These are phyloP conservation scores for Cassiopea xamachana DNA, from an alignment of 30 jellyfish, hydroid and myxozoan genomes.

Conservation along the genomic window DNA sequence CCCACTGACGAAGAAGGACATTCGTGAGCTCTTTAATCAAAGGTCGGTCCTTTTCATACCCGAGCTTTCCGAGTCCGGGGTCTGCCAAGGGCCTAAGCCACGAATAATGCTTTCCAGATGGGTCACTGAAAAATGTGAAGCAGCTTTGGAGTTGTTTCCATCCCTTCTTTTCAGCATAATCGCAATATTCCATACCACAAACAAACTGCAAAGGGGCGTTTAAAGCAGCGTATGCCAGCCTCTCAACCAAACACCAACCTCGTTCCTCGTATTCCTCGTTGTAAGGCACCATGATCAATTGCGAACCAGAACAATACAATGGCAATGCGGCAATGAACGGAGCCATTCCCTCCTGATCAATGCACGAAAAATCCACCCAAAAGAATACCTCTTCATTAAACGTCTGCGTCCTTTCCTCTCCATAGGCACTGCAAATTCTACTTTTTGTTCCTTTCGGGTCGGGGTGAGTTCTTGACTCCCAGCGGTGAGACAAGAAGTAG, in stretches of 20 bases:
- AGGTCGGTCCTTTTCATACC: slow-evolving; percentile 54
- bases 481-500: slow-evolving; percentile 67
- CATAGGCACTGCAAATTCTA: slow-evolving; percentile 43
- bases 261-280: slow-evolving; percentile 71
- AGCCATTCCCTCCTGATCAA: slow-evolving; percentile 51
- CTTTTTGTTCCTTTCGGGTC: slow-evolving; percentile 56
- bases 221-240: slow-evolving; percentile 73
- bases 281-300: slow-evolving; percentile 65
- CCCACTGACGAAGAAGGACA: slow-evolving; percentile 72
- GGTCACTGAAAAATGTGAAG: slow-evolving; percentile 29
- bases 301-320: slow-evolving; percentile 68
- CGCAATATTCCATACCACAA: slow-evolving; percentile 62
- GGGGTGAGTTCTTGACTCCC: slow-evolving; percentile 67
- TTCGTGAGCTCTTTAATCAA: slow-evolving; percentile 31
- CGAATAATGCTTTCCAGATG: slow-evolving; percentile 52
- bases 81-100: slow-evolving; percentile 68
- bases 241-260: slow-evolving; percentile 78
- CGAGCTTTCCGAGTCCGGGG: slow-evolving; percentile 58
- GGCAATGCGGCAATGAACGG: slow-evolving; percentile 72
- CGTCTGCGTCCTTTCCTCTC: slow-evolving; percentile 39
- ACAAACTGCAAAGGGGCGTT: slow-evolving; percentile 65
- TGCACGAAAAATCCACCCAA: slow-evolving; percentile 60
- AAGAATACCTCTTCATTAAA: slow-evolving; percentile 52
- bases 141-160: slow-evolving; percentile 71
- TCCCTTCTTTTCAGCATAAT: slow-evolving; percentile 44